These are phyloP conservation scores for Calycopis cecrops DNA, from an alignment of 1,140 invertebrate genomes.

Conservation along the genomic window DNA sequence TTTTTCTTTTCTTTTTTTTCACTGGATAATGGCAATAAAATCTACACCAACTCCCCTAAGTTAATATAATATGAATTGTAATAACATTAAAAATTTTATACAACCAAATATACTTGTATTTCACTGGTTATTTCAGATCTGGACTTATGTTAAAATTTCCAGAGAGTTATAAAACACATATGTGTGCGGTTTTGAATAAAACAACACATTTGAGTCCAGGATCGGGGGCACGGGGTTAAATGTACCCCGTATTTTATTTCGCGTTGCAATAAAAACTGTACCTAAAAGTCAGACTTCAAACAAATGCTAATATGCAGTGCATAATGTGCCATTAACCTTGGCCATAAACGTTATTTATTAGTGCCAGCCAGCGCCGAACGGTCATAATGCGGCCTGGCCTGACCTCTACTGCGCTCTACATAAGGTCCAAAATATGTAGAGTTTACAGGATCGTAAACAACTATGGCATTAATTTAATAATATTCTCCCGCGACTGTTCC, in stretches of 20 bases:
- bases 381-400: constrained; percentile 4
- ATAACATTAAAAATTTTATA: too few relatives aligned
- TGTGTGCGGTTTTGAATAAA: too few relatives aligned
- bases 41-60: too few relatives aligned
- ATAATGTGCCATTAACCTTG: constrained; percentile 10
- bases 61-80: too few relatives aligned
- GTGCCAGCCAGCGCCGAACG: constrained; percentile 2
- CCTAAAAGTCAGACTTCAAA: constrained; percentile 3
- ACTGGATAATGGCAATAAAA: too few relatives aligned
- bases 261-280: neutral
- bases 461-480: constrained; percentile 34
- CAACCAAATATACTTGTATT: too few relatives aligned
- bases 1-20: too few relatives aligned
- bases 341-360: constrained; percentile 13
- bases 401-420: neutral
- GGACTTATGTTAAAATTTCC: too few relatives aligned
- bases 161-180: too few relatives aligned
- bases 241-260: neutral
- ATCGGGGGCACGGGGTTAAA: neutral
- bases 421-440: constrained; percentile 2
- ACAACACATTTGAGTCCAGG: neutral
- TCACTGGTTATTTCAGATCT: too few relatives aligned
- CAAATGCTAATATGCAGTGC: constrained; percentile 3
- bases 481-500: constrained; percentile 25
- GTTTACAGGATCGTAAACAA: constrained; percentile 18